Percentiles rank a stretch among this genome's conserved stretches.
Conservation (phyloP, 2,797 vertebrate genomes). For the Haliaeetus vocifer region DNA sequence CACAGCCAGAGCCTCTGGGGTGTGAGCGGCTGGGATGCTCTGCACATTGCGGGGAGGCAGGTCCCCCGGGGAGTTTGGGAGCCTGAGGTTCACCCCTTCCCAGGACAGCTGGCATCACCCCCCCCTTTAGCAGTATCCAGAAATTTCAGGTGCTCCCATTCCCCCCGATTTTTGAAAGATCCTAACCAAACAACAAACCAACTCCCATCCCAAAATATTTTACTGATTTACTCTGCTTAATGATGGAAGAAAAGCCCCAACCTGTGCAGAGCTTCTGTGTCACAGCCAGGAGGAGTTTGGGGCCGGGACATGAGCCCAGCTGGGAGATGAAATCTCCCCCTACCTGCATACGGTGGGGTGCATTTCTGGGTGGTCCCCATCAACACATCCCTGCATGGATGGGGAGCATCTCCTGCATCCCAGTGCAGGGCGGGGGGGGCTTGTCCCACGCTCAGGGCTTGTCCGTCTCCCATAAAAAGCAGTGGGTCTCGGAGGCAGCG, state of each 20-base stretch:
- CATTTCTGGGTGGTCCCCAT: not conserved
- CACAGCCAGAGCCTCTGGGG: not conserved
- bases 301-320: rapidly evolving
- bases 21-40: not conserved
- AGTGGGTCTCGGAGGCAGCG: not conserved
- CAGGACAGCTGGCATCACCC: not conserved
- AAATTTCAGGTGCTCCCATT: not conserved
- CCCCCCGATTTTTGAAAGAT: not conserved
- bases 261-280: not conserved
- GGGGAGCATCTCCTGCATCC: not conserved
- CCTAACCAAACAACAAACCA: not conserved
- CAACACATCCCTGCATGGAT: rapidly evolving
- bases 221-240: not conserved
- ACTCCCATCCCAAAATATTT: not conserved
- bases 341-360: rapidly evolving
- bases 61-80: not conserved
- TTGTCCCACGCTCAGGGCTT: not conserved
- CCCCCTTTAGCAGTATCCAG: not conserved
- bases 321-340: not conserved
- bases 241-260: not conserved
- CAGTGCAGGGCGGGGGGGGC: not conserved
- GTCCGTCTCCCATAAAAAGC: not conserved
- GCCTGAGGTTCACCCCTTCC: not conserved
- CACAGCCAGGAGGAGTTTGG: not conserved
- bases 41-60: rapidly evolving